Percentiles rank a stretch among this genome's conserved stretches.
Evolutionary conservation across 2,888 invertebrate species (phyloP).

Genomic region (Alviniconcha strummeri): DNA sequence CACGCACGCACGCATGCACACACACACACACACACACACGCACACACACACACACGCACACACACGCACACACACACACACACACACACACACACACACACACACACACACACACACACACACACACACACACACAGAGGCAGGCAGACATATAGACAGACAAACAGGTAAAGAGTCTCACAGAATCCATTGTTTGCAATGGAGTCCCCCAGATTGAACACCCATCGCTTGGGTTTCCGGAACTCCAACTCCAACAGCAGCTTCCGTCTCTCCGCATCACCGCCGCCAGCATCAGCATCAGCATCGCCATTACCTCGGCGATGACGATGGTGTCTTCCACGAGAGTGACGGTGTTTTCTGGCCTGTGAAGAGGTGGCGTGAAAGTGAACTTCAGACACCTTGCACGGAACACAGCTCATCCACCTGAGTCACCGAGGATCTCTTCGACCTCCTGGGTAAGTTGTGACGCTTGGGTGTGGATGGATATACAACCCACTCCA

Average conservation of each 20-base stretch:
- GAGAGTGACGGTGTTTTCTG: not conserved
- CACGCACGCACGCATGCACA: not conserved
- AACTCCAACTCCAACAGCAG: constrained; percentile 30
- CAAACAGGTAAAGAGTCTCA: constrained; percentile 11
- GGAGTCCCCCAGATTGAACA: constrained; percentile 41
- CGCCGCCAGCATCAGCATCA: not conserved
- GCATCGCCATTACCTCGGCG: not conserved
- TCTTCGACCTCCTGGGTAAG: not conserved
- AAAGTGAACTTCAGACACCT: constrained; percentile 33
- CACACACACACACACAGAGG: not conserved
- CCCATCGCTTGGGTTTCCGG: constrained; percentile 30
- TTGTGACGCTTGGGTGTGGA: not conserved
- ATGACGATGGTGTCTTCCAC: not conserved
- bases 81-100: not conserved
- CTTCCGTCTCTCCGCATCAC: not conserved
- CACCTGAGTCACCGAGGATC: not conserved
- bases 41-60: not conserved
- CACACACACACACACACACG: not conserved
- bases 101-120: not conserved
- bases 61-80: not conserved
- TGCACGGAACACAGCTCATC: constrained; percentile 1
- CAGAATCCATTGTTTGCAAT: constrained; percentile 38
- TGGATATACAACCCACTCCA: constrained; percentile 15
- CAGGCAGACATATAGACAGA: not conserved
- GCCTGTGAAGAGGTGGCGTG: not conserved